phyloP scores from a whole-genome alignment of 2,888 invertebrate genomes.

The Drosophila prolongata region DNA sequence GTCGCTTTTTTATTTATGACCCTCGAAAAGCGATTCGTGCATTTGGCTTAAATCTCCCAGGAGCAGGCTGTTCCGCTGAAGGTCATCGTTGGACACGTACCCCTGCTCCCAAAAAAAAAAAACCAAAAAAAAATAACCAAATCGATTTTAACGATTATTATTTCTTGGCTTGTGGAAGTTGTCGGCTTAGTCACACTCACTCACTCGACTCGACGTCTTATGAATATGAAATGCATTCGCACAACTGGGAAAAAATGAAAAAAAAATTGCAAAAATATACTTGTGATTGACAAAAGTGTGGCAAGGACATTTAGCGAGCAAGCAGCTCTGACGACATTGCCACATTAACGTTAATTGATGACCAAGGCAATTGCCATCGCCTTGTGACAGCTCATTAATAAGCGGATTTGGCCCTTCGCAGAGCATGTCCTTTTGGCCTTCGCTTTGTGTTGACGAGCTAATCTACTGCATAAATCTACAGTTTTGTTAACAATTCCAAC shows the following conservation, averaged over 20 bases:
- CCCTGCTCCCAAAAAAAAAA: constrained; percentile 10
- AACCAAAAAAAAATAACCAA: constrained; percentile 53
- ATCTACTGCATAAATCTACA: constrained; percentile 73
- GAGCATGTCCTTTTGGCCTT: constrained; percentile 40
- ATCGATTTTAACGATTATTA: constrained; percentile 76
- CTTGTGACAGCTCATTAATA: constrained; percentile 74
- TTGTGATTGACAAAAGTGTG: constrained; percentile 77
- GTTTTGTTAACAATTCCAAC: constrained; percentile 71
- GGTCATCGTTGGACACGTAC: constrained; percentile 63
- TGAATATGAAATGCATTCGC: constrained; percentile 72
- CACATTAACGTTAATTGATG: constrained; percentile 71
- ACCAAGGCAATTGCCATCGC: constrained; percentile 48
- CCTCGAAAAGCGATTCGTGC: constrained; percentile 58
- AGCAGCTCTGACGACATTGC: constrained; percentile 27
- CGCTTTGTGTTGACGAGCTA: constrained; percentile 66
- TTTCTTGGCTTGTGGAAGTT: constrained; percentile 44
- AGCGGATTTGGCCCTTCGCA: constrained; percentile 60
- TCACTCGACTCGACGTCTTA: constrained; percentile 51
- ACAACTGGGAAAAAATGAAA: constrained; percentile 24
- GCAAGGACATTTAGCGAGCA: constrained; percentile 64
- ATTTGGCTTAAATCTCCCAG: constrained; percentile 45
- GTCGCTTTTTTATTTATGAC: constrained; percentile 71
- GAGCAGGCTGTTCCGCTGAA: constrained; percentile 51
- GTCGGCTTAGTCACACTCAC: constrained; percentile 55
- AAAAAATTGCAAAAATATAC: constrained; percentile 23